Base-by-base conservation (phyloP, 2,113 vertebrate genomes). In the Chaetorhynchus papuensis region DNA sequence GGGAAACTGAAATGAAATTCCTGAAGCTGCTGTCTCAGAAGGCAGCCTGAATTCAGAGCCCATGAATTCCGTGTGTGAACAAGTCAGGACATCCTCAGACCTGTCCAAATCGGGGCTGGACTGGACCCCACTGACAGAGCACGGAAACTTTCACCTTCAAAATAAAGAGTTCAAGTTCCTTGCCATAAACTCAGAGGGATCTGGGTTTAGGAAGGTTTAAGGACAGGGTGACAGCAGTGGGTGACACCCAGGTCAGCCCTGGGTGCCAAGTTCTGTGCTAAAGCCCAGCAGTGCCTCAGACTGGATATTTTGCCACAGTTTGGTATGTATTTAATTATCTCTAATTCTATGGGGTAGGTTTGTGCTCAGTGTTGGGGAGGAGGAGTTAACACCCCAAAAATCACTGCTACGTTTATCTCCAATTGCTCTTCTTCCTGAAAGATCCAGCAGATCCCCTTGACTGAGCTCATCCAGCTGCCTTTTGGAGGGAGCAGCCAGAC, bases 1-100 rank as follows among this genome's bases (percentile, higher is more conserved):
- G 20, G 19, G 30, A 71, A 82, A 30, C 6, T 39, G 65, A 60
- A 92, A 45, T 53, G n/a, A 45, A 88, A 30, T 41, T 7, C 11
- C 56, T n/a, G 35, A 35, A 53, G 53, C 49, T 50, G 72, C 31
- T 56, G 50, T 53, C 26, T 81, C 69, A 59, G 65, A 26, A 39
- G 15, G 35, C 2, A 44, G 53, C 6, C 53, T 41, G 13, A 76
- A 75, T 42, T 60, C 53, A 35, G 41, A 77, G 33, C 30, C 17
- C 4, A 1, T 44, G 44, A 33, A 20, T 65, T 33, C 14, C 0
- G 0, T 53, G 35, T 28, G 15, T 22, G 61, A 39, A 19, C 45
- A 37, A 47, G 60, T 49, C n/a, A 28, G 18, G 24, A 42, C 35
- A 7, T 57, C 42, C 68, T 42, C 56, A 13, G 23, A 35, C 47